Evolutionary conservation across 2,888 invertebrate genomes (phyloP).

Genomic region (Leptinotarsa rubiginosa): DNA sequence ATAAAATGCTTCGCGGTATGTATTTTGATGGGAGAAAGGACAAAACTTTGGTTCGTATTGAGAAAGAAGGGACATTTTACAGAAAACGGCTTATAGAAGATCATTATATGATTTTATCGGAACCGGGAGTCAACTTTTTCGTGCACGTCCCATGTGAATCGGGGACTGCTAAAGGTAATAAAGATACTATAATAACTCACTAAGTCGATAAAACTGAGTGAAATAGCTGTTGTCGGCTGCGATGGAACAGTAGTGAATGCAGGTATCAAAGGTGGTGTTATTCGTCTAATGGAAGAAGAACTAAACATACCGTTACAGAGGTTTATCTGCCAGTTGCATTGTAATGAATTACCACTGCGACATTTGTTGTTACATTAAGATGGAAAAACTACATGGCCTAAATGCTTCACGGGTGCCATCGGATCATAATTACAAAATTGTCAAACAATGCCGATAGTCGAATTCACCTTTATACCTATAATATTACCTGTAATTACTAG

Average conservation of each 20-base stretch:
- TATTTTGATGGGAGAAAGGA: slow-evolving; percentile 6
- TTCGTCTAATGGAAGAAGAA: slow-evolving; percentile 7
- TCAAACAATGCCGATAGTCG: not conserved
- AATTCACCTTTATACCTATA: not conserved
- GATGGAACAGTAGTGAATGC: slow-evolving; percentile 15
- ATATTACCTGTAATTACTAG: not conserved
- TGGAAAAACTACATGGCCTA: not conserved
- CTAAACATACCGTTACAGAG: slow-evolving; percentile 1
- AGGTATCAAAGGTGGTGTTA: not conserved
- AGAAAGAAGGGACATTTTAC: not conserved
- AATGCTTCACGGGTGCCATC: not conserved
- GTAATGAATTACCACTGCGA: slow-evolving; percentile 13
- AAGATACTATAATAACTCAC: not conserved
- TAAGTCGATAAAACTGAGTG: not conserved
- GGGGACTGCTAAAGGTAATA: not conserved
- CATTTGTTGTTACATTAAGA: not conserved
- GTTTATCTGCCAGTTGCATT: slow-evolving; percentile 10
- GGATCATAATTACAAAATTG: not conserved
- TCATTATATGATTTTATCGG: not conserved
- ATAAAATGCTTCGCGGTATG: not conserved
- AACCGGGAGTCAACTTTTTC: not conserved
- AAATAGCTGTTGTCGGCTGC: not conserved
- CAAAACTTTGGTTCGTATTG: not conserved
- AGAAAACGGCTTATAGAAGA: not conserved
- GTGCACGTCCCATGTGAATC: not conserved